Conservation (phyloP, 2,888 invertebrate species). For the Dicyrtomina minuta region DNA sequence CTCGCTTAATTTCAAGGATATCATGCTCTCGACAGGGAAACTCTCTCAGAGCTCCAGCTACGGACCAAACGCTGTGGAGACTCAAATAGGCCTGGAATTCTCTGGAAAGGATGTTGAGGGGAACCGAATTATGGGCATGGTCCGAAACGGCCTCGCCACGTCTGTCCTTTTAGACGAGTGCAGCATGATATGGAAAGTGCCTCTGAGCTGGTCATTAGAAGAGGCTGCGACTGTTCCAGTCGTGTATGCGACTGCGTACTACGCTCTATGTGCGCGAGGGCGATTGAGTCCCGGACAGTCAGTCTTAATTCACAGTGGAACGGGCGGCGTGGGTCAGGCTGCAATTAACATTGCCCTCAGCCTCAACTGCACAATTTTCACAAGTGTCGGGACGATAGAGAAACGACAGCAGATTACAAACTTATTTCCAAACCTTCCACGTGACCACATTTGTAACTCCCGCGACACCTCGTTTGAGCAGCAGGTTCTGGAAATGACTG, state of each 20-base stretch:
- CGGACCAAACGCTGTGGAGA: no score
- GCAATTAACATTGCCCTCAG: conserved; percentile 72
- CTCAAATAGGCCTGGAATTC: conserved; percentile 66
- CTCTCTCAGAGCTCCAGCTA: no score
- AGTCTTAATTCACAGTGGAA: no score
- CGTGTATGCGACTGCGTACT: no score
- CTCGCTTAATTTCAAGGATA: no score
- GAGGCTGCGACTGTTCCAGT: no score
- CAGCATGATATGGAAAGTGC: conserved; percentile 70
- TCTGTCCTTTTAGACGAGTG: no score
- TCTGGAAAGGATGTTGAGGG: conserved; percentile 59
- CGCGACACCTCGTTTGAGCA: no score
- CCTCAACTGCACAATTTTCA: no score
- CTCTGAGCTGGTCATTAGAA: conserved; percentile 63
- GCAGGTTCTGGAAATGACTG: conserved; percentile 69
- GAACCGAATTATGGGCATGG: conserved; percentile 61
- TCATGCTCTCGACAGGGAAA: no score
- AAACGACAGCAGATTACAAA: conserved; percentile 84
- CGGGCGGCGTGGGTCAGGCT: conserved; percentile 75
- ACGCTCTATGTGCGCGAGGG: conserved; percentile 64
- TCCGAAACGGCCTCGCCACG: conserved; percentile 67
- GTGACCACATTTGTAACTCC: no score
- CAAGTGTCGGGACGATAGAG: no score
- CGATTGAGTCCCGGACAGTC: conserved; percentile 59
- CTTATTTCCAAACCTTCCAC: conserved; percentile 70